Base-by-base conservation (phyloP, 2,888 invertebrate genomes). In the Pemphredon lugubris region DNA sequence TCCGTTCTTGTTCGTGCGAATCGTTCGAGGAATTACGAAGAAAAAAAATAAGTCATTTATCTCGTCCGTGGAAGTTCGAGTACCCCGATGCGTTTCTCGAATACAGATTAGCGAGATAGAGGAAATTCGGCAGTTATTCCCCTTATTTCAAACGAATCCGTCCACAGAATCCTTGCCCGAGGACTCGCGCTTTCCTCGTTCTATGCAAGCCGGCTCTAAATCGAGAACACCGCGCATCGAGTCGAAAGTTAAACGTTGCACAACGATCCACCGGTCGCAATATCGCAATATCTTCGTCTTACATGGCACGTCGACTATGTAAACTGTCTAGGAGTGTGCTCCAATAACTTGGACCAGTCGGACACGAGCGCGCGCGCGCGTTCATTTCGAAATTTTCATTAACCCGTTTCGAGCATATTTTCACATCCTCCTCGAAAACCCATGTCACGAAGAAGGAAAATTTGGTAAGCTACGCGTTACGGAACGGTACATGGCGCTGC, bases 241-340 rank as follows among this genome's bases (percentile, higher is more conserved):
- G 75, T 86, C 83, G 86, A 87, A 87, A 87, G 87, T 87, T 81
- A 73, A 76, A 71, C 68, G 79, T 87, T 87, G 87, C 87, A 87
- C 85, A 86, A 87, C 79, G 75, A 83, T 82, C 81, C 77, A 57
- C 74, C 69, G 80, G 79, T 82, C 74, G 84, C 79, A 76, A 78
- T 83, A 82, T 82, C 81, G 84, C 86, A 86, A 86, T 78, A 79
- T 79, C 81, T 83, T 80, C 81, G 81, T 79, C 80, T 79, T 77
- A 75, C 66, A 75, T 50, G 65, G 71, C 65, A 53, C 61, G 57
- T 59, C 21, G 67, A 37, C 70, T 57, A 75, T 66, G 63, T 60
- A 42, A 50, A 54, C 64, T 44, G 45, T 60, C 54, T 26, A 69
- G 60, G 58, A 40, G 26, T 63, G 61, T 59, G 78, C 66, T 80